These are phyloP conservation scores for Encarsia formosa DNA, from an alignment of 2,888 invertebrate genomes.

Conservation along the genomic window DNA sequence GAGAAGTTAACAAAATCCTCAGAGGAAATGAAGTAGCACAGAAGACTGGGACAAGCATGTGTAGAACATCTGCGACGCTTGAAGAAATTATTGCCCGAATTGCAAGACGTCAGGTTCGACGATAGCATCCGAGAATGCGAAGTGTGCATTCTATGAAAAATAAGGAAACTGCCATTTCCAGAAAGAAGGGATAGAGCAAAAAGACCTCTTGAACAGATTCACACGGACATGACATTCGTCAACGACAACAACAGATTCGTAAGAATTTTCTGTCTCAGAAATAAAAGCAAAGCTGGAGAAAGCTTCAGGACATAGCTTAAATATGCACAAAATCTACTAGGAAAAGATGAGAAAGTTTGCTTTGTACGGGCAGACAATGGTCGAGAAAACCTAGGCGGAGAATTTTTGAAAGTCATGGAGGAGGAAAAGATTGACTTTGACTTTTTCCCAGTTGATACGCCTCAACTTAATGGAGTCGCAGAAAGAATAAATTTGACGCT, in stretches of 20 bases:
- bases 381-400: slow-evolving; percentile 21
- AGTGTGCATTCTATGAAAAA: slow-evolving; percentile 21
- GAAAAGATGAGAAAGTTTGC: slow-evolving; percentile 25
- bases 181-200: not conserved
- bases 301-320: slow-evolving; percentile 24
- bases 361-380: slow-evolving; percentile 29
- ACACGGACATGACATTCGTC: slow-evolving; percentile 28
- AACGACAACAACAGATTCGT: slow-evolving; percentile 29
- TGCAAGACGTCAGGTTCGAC: slow-evolving; percentile 31
- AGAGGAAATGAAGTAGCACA: slow-evolving; percentile 24
- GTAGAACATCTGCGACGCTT: slow-evolving; percentile 29
- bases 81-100: slow-evolving; percentile 26
- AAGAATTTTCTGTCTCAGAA: slow-evolving; percentile 25
- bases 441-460: no score
- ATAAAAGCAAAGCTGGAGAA: slow-evolving; percentile 25
- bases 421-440: slow-evolving; percentile 12
- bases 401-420: slow-evolving; percentile 11
- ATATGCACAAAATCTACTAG: slow-evolving; percentile 24
- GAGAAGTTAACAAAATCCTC: no score
- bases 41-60: slow-evolving; percentile 27
- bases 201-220: not conserved
- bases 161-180: slow-evolving; percentile 29
- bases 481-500: slow-evolving; percentile 25
- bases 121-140: slow-evolving; percentile 32
- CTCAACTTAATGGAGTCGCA: no score